A percentile compares a stretch with the other conserved stretches of the same genome.
phyloP scores from a whole-genome alignment of 2,113 vertebrate genomes.

The Macquaria ambigua region DNA sequence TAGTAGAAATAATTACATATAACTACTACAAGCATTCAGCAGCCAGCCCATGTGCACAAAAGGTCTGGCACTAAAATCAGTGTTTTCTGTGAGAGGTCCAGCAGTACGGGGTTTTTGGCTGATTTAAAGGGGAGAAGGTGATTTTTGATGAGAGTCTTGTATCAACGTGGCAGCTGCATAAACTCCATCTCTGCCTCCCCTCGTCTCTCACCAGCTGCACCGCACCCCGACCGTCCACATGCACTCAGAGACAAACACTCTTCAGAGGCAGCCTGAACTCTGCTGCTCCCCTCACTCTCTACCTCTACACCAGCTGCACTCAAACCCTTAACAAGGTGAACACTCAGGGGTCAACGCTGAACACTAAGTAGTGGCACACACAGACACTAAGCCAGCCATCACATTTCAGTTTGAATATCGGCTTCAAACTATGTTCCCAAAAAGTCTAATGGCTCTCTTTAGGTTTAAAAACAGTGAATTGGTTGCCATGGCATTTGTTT shows the following conservation, averaged over 20 bases:
- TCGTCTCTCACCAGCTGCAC: slow-evolving; percentile 79
- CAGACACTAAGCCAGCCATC: slow-evolving; percentile 51
- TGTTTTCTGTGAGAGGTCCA: slow-evolving; percentile 36
- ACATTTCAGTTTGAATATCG: slow-evolving; percentile 55
- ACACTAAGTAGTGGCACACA: slow-evolving; percentile 56
- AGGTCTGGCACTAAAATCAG: slow-evolving; percentile 23
- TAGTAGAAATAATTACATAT: slow-evolving; percentile 16
- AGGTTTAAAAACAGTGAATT: slow-evolving; percentile 29
- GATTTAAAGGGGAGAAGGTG: slow-evolving; percentile 70
- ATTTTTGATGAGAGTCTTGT: slow-evolving; percentile 67
- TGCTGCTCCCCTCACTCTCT: slow-evolving; percentile 75
- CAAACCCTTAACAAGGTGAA: slow-evolving; percentile 82
- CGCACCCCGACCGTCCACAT: slow-evolving; percentile 63
- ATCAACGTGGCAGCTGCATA: slow-evolving; percentile 80
- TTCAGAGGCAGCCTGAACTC: slow-evolving; percentile 81
- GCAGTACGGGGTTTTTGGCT: slow-evolving; percentile 21
- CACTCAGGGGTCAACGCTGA: slow-evolving; percentile 73
- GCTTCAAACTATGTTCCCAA: slow-evolving; percentile 41
- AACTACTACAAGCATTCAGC: background rate
- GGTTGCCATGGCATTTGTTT: background rate
- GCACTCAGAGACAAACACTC: slow-evolving; percentile 81
- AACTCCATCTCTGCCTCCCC: slow-evolving; percentile 71
- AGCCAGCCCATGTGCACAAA: slow-evolving; percentile 2
- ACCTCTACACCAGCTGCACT: slow-evolving; percentile 82
- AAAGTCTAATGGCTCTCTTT: slow-evolving; percentile 46